Base-by-base conservation (phyloP, 1,140 invertebrate species). In the Lepidostoma basale region DNA sequence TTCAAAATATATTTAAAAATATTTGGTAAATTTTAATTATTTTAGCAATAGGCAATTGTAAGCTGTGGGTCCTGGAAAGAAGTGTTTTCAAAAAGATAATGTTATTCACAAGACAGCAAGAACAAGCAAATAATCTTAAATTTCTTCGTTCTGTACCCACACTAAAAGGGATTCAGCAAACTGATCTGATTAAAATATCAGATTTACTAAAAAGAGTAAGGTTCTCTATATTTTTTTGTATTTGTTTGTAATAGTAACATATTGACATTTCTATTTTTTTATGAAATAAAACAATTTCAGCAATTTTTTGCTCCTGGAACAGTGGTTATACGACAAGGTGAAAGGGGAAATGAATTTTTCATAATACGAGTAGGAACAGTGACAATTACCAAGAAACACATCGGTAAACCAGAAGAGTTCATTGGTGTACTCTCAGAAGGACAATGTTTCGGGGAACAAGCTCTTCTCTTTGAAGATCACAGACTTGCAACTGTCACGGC, bases 341-440 rank as follows among this genome's bases (percentile, higher is more conserved):
- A 97, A 47, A 87, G 88, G 64, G 96, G 97, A 3, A 95, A 98
- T 77, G 96, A 96, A 73, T 99, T 99, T 81, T 98, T 93, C 76
- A 96, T 99, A 67, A 97, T 98, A 67, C 90, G 93, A 66, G 92
- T 92, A 20, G 96, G 96, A 12, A 91, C 89, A 69, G 95, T 97
- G 25, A 87, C 89, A 56, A 88, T 93, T 52, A 91, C 88, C 0
- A 90, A 91, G 76, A 78, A 85, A 44, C 82, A 33, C 82, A 83
- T 86, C 8, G 83, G 83, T 0, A 78, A 77, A 0, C 80, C 84
- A 52, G 86, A 90, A 67, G 81, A 85, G 52, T 77, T 88, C 1
- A 84, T 92, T 3, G 83, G 85, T 1, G 81, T 85, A 9, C 83
- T 92, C 10, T 81, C 84, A 10, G 86, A 88, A n/a, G 91, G 91